Base-by-base conservation (phyloP, 2,888 invertebrate species). In the Epistrophella euchroma region DNA sequence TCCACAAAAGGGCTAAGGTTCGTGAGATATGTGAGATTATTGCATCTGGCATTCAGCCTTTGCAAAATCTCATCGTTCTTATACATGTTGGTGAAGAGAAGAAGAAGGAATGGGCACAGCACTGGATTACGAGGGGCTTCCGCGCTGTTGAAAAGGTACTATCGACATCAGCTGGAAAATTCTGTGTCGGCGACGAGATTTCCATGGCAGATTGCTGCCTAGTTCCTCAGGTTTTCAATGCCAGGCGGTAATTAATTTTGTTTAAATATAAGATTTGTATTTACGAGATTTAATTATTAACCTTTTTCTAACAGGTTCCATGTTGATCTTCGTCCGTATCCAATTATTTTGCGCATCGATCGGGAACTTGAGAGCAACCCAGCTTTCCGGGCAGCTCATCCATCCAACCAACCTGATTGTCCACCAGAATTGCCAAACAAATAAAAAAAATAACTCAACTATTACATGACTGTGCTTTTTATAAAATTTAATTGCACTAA, bases 221-320 rank as follows among this genome's bases (percentile, higher is more conserved):
- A 80, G 97, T 99, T 68, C 99, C 99, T 60, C 99, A 99, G 93
- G 96, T 98, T 72, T 98, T 97, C 92, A 98, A 98, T 93, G 98
- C 98, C 37, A 94, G 97, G 92, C 96, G 97, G 97, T 96, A 91
- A 68, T 19, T 9, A 10, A 9, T 4, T 15, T 40, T n/a, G n/a
- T n/a, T 22, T 10, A 15, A n/a, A 2, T 6, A 64, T n/a, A 10
- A 19, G n/a, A n/a, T n/a, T n/a, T n/a, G 4, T 17, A n/a, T 56
- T 17, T 40, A n/a, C 15, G 17, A 4, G 25, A 52, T 60, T 17
- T 35, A 13, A 32, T 17, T 9, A 4, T 6, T 10, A 45, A 32
- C 35, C 9, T 50, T 62, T 58, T 50, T 71, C 47, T 43, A 92
- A 60, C 91, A 96, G 98, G 93, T 98, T 98, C 93, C 97, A 97